phyloP scores from a whole-genome alignment of 2,797 vertebrate species.

The Hylomyscus alleni region DNA sequence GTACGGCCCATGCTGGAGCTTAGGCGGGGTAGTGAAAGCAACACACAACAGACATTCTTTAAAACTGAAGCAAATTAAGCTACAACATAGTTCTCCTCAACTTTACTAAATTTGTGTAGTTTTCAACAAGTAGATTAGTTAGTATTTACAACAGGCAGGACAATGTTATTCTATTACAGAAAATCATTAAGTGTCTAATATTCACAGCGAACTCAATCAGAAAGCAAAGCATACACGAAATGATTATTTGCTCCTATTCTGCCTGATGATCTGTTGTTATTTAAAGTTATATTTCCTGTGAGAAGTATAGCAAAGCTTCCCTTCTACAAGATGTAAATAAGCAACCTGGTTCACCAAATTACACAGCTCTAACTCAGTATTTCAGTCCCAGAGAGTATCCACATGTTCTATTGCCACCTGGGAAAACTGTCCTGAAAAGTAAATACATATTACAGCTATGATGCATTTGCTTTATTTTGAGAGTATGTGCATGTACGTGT shows the following conservation, averaged over 20 bases:
- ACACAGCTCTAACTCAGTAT: slow-evolving; percentile 9
- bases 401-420: slow-evolving; percentile 26
- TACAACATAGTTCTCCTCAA: slow-evolving; percentile 48
- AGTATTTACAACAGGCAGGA: slow-evolving; percentile 35
- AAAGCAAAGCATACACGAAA: slow-evolving; percentile 34
- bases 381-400: neutral
- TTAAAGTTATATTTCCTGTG: slow-evolving; percentile 60
- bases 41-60: neutral
- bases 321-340: slow-evolving; percentile 60
- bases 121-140: slow-evolving; percentile 36
- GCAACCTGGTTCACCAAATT: slow-evolving; percentile 55
- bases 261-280: neutral
- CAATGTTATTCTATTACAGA: slow-evolving; percentile 7
- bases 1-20: too few species aligned
- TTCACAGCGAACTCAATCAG: slow-evolving; percentile 35
- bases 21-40: too few species aligned
- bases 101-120: slow-evolving; percentile 37
- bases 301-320: slow-evolving; percentile 48
- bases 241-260: slow-evolving; percentile 10
- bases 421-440: slow-evolving; percentile 57
- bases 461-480: neutral
- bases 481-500: neutral
- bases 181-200: neutral
- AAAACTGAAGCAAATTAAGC: slow-evolving; percentile 27
- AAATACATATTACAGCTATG: neutral